Base-by-base conservation (phyloP, 2,797 vertebrate genomes). In the Clarias pachynema region DNA sequence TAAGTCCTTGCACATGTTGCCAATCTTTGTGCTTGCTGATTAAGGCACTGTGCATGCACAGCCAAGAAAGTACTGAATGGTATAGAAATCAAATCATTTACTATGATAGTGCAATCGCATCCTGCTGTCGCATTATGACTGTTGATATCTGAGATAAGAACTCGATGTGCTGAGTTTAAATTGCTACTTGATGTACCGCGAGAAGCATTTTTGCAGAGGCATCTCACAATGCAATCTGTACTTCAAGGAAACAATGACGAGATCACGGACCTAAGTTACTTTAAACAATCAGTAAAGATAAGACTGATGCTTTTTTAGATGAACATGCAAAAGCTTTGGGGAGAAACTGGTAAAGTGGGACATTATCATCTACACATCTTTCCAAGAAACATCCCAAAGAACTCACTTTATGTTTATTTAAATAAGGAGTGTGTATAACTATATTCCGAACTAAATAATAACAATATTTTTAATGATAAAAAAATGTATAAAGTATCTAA, bases 161-260 rank as follows among this genome's bases (percentile, higher is more conserved):
- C 31, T 40, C 20, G 44, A 49, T 49, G 37, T 75, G 68, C 69
- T 49, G 5, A 74, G 26, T 79, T 83, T 66, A 29, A 37, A 75
- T 83, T 44, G 62, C 68, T 75, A 87, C 77, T 57, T 63, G 29
- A 77, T 77, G 26, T 86, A 44, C 82, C 56, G 8, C 81, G 79
- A 86, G 70, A 80, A 79, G 70, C 40, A 57, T 79, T 83, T 88
- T 81, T 82, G 68, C 22, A 82, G 60, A 86, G 83, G 44, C 20
- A 66, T 69, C 86, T 88, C 81, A 85, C 84, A 87, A 87, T 79
- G 34, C 65, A 77, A 83, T 91, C 89, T 91, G 84, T 77, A 87
- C 73, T 86, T 80, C 40, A 79, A 57, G 14, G 24, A 14, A 79
- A 79, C 22, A 49, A 5, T 66, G 62, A 5, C 29, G 59, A 44